Percentiles rank a stretch among this genome's conserved stretches.
Evolutionary conservation across 2,797 vertebrate genomes (phyloP).

Genomic region (Tragopan temminckii): DNA sequence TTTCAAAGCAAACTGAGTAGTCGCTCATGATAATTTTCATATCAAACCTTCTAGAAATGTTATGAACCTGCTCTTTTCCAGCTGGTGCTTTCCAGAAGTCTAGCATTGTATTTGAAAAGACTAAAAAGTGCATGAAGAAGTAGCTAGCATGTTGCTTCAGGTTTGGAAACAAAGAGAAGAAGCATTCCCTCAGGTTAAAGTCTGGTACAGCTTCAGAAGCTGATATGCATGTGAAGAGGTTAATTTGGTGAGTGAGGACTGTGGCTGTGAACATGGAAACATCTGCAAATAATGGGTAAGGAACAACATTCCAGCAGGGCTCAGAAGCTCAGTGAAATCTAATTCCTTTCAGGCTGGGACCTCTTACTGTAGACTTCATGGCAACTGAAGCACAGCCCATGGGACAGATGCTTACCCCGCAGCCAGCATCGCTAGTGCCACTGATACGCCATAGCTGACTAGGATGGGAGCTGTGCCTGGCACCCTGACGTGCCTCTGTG

Average conservation of each 20-base stretch:
- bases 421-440: accelerated
- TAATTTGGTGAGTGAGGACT: background rate
- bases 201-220: background rate
- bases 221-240: background rate
- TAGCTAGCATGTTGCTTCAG: background rate
- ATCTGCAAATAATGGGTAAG: background rate
- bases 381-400: background rate
- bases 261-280: background rate
- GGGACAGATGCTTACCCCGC: accelerated
- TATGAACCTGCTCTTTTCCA: slow-evolving; percentile 31
- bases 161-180: background rate
- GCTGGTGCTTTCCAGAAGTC: slow-evolving; percentile 15
- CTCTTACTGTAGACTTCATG: background rate
- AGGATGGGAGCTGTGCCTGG: background rate
- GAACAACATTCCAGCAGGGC: background rate
- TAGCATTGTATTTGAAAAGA: background rate
- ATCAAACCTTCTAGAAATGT: background rate
- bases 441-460: no score
- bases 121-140: background rate
- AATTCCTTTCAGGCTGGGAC: no score
- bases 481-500: no score
- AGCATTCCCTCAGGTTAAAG: background rate
- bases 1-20: slow-evolving; percentile 54
- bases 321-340: background rate
- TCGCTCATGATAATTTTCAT: slow-evolving; percentile 51